Evolutionary conservation across 92 coral and sea anemone genomes (phyloP), one percentile per base, ranked within the genome.

Genomic region (Palythoa caribaeorum): DNA sequence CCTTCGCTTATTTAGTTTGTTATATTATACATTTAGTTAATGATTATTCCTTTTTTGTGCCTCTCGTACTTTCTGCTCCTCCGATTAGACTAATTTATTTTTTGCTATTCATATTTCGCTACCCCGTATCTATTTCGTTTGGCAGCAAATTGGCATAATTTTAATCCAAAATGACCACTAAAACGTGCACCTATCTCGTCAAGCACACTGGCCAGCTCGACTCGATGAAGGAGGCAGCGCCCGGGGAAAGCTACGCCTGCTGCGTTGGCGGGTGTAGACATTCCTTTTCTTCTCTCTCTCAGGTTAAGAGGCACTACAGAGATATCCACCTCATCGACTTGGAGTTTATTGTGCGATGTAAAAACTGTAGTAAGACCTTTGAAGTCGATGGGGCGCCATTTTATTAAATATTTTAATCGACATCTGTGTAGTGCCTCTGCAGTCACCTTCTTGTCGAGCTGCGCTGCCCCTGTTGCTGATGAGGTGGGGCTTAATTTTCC

Each of bases 121-220:
- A 5, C 52, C 77, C 77, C 16, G 9, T 10, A 37, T 13, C 20
- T 2, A 15, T 72, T 72, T 72, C 52, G 77, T 72, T 37, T 72
- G 52, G 77, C 77, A 72, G 77, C 77, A 6, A 72, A 37, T 37
- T 72, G 77, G 77, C 48, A 13, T 6, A 37, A 38, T 1, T 37
- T 72, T 72, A 21, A 9, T 37, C 1, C 51, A 37, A 21, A 12
- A 72, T 38, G 77, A 9, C 77, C 5, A 36, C 38, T 21, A 72
- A 72, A 36, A 14, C 51, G 6, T 72, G 77, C 51, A 72, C 51
- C 77, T 72, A 38, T 38, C 77, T 28, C 28, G 28, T 28, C 0
- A 52, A 72, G 51, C 77, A 72, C 52, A n/a, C 14, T 72, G 52
- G 77, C 38, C n/a, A n/a, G 77, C 77, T 72, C 19, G 77, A 72